Conservation (phyloP, 2,888 invertebrate genomes). For the Morinoia aosen region DNA sequence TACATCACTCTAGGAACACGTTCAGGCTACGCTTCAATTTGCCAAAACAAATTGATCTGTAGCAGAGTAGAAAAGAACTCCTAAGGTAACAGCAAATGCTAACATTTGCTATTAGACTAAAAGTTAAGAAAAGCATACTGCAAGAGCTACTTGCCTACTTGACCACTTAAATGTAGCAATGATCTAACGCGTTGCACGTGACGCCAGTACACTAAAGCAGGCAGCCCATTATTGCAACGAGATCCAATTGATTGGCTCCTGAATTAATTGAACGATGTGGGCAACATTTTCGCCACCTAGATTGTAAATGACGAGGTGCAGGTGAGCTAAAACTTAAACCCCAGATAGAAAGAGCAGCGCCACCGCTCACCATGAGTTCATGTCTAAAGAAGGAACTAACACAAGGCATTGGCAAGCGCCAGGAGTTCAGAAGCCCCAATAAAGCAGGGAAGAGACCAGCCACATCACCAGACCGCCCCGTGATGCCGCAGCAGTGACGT, state of each 20-base stretch:
- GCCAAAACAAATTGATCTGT: background rate
- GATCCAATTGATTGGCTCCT: background rate
- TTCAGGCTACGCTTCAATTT: too few species aligned
- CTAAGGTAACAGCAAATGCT: background rate
- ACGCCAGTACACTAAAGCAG: background rate
- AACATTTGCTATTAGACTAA: background rate
- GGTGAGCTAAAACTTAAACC: too few species aligned
- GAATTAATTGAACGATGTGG: background rate
- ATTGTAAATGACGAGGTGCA: too few species aligned
- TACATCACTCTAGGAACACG: too few species aligned
- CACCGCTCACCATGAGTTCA: background rate
- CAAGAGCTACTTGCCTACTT: background rate
- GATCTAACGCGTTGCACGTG: background rate
- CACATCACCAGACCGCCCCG: background rate
- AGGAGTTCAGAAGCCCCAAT: constrained; percentile 33
- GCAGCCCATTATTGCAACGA: background rate
- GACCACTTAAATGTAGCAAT: background rate
- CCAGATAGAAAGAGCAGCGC: background rate
- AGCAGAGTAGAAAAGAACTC: background rate
- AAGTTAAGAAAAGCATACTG: background rate
- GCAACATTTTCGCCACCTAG: background rate
- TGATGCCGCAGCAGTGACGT: constrained; percentile 27
- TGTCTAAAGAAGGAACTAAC: background rate
- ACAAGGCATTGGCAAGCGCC: constrained; percentile 8
- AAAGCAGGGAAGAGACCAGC: constrained; percentile 12